Conservation (phyloP, 2,888 invertebrate genomes). For the Parnassius glacialis region DNA sequence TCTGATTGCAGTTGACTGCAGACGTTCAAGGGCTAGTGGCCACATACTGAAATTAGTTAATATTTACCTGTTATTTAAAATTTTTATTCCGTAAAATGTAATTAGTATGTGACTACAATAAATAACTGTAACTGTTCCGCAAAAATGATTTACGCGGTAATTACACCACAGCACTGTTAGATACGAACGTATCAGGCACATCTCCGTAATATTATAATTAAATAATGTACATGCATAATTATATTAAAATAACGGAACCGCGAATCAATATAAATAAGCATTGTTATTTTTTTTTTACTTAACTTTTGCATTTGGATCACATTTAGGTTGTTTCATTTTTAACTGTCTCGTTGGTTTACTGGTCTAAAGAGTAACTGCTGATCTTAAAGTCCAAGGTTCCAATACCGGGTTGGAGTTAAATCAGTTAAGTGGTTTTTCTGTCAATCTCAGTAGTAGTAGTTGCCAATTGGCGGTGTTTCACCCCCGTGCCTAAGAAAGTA, state of each 20-base stretch:
- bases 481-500: too few species aligned
- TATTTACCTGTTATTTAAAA: too few species aligned
- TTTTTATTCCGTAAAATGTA: background rate
- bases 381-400: too few species aligned
- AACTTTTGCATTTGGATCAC: background rate
- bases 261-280: constrained; percentile 26
- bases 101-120: background rate
- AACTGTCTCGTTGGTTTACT: too few species aligned
- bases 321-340: constrained; percentile 16
- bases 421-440: too few species aligned
- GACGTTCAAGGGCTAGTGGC: too few species aligned
- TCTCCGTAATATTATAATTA: constrained; percentile 16
- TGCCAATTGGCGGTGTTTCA: too few species aligned
- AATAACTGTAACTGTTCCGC: constrained; percentile 19
- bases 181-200: constrained; percentile 13
- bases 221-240: constrained; percentile 22
- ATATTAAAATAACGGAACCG: constrained; percentile 6
- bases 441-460: too few species aligned
- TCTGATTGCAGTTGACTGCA: too few species aligned
- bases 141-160: constrained; percentile 12
- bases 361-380: too few species aligned
- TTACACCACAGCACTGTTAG: constrained; percentile 6
- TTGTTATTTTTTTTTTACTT: constrained; percentile 6
- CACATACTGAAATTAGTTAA: too few species aligned
- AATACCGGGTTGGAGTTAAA: too few species aligned